Conservation (phyloP, 2,797 vertebrate genomes). For the Eurystomus glaucurus region DNA sequence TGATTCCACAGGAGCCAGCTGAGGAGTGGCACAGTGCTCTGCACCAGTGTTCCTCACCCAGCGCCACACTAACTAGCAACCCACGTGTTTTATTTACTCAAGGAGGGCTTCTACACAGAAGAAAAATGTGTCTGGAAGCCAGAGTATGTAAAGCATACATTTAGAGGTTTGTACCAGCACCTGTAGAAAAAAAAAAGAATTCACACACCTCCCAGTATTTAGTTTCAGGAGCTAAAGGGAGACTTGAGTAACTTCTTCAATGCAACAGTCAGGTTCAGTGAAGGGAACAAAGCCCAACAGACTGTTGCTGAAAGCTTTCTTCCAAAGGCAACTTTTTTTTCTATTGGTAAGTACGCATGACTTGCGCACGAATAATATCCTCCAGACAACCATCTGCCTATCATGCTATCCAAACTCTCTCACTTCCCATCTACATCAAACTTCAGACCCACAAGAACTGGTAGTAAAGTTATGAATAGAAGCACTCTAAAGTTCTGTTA, state of each 20-base stretch:
- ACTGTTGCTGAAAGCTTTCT: neutral
- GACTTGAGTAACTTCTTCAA: neutral
- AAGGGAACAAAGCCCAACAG: neutral
- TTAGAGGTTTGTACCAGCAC: neutral
- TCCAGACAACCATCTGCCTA: neutral
- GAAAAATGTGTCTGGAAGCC: neutral
- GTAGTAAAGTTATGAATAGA: neutral
- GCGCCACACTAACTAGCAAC: rapidly evolving
- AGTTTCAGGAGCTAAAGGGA: neutral
- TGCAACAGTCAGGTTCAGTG: neutral
- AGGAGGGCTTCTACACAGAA: neutral
- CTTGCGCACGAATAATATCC: neutral
- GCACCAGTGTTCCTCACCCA: rapidly evolving
- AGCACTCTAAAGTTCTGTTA: neutral
- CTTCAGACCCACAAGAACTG: neutral
- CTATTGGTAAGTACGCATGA: neutral
- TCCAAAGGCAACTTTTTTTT: neutral
- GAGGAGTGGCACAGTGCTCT: neutral
- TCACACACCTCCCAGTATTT: neutral
- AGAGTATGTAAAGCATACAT: neutral
- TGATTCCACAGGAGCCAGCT: neutral
- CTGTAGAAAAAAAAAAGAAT: neutral
- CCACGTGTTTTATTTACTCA: neutral
- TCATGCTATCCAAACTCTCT: rapidly evolving
- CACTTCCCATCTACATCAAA: neutral